Percentiles rank a stretch among this genome's conserved stretches.
Evolutionary conservation across 2,113 vertebrate genomes (phyloP).

Genomic region (Poeciliopsis occidentalis): DNA sequence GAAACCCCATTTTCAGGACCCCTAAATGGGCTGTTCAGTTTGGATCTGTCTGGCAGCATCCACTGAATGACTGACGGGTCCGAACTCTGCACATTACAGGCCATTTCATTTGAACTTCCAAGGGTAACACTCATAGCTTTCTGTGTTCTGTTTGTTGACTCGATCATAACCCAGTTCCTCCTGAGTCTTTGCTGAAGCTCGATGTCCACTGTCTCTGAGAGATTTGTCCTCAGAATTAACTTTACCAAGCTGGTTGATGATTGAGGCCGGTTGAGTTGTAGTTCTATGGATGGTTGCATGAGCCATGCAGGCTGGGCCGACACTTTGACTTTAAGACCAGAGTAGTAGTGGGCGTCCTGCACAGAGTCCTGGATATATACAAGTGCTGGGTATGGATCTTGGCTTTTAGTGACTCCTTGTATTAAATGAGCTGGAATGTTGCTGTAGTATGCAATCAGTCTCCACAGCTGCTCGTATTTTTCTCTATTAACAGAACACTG

Average conservation of each 20-base stretch:
- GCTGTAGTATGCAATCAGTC: constrained; percentile 92
- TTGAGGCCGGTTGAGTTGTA: constrained; percentile 85
- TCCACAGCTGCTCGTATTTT: constrained; percentile 88
- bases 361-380: constrained; percentile 84
- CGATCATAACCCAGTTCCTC: constrained; percentile 86
- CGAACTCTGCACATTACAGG: constrained; percentile 83
- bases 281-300: constrained; percentile 82
- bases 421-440: constrained; percentile 85
- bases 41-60: constrained; percentile 85
- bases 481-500: constrained; percentile 85
- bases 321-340: constrained; percentile 85
- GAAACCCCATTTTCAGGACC: constrained; percentile 77
- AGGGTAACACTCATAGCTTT: constrained; percentile 71
- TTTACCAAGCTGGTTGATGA: constrained; percentile 83
- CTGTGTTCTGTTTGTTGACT: constrained; percentile 63
- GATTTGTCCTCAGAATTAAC: constrained; percentile 72
- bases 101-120: constrained; percentile 76
- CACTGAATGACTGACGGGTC: constrained; percentile 79
- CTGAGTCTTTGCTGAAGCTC: constrained; percentile 57
- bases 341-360: constrained; percentile 86
- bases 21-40: constrained; percentile 73
- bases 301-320: constrained; percentile 85
- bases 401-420: constrained; percentile 69
- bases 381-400: constrained; percentile 73
- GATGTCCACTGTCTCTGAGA: constrained; percentile 67